Conservation (phyloP, 2,797 vertebrate genomes). For the Macroramphosus scolopax region DNA sequence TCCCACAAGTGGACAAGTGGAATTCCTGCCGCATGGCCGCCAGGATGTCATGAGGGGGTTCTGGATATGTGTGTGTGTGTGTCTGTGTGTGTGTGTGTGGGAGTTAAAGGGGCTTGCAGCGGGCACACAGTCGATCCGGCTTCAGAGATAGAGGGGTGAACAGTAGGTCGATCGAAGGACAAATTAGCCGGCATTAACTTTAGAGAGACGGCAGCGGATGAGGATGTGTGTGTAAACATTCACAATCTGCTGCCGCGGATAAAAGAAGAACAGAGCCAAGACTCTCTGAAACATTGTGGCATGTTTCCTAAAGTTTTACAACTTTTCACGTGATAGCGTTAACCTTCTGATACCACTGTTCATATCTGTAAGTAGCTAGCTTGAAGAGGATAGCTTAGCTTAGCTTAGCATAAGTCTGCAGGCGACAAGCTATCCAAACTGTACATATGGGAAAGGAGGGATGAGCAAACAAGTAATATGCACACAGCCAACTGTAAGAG, state of each 20-base stretch:
- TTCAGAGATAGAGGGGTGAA: conserved; percentile 61
- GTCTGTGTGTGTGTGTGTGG: conserved; percentile 7
- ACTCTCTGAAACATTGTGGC: conserved; percentile 17
- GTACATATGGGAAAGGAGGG: no score
- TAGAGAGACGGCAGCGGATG: conserved; percentile 58
- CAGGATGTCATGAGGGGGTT: conserved; percentile 59
- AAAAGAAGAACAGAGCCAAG: conserved; percentile 27
- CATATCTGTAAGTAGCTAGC: no score
- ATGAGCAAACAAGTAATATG: not conserved
- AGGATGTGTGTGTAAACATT: conserved; percentile 72
- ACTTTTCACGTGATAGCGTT: conserved; percentile 7
- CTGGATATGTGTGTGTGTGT: conserved; percentile 13
- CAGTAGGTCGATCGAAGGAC: conserved; percentile 67
- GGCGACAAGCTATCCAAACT: no score
- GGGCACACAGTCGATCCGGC: conserved; percentile 32
- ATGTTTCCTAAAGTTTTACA: conserved; percentile 15
- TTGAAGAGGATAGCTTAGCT: no score
- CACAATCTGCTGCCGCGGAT: conserved; percentile 32
- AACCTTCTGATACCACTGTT: no score
- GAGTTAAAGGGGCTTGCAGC: conserved; percentile 23
- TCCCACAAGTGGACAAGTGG: conserved; percentile 81
- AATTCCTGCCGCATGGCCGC: conserved; percentile 77
- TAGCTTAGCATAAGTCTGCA: not conserved
- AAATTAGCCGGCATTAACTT: conserved; percentile 70
- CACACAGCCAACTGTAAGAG: not conserved